Percentiles rank a stretch among this genome's conserved stretches.
Conservation (phyloP, 2,888 invertebrate genomes). For the Pristionchus fissidentatus region DNA sequence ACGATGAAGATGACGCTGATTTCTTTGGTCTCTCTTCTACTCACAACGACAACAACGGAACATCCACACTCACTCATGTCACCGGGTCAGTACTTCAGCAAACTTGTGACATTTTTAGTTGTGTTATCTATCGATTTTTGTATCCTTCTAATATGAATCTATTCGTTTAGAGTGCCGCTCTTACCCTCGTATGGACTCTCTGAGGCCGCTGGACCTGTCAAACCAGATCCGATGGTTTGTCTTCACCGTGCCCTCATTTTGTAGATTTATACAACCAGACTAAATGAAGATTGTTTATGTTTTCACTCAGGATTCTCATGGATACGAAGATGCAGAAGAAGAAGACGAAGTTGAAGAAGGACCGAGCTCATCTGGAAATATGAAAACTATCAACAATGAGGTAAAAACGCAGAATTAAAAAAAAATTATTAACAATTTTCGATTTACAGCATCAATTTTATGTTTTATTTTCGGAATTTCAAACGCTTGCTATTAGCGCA, state of each 20-base stretch:
- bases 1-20: conserved; percentile 18
- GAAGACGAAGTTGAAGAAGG: conserved; percentile 28
- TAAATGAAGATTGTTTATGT: not conserved
- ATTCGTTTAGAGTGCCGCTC: conserved; percentile 12
- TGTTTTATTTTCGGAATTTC: too few species aligned
- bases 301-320: conserved; percentile 13
- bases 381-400: conserved; percentile 41
- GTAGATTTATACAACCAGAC: not conserved
- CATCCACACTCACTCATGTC: not conserved
- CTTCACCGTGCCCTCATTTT: not conserved
- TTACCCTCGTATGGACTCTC: conserved; percentile 39
- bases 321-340: conserved; percentile 28
- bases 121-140: not conserved
- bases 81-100: conserved; percentile 16
- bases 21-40: conserved; percentile 46
- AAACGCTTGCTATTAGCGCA: too few species aligned
- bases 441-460: too few species aligned
- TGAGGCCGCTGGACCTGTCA: conserved; percentile 9
- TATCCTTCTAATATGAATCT: not conserved
- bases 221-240: conserved; percentile 26
- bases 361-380: not conserved
- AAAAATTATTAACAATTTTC: too few species aligned
- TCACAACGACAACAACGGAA: not conserved
- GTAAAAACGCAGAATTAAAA: too few species aligned
- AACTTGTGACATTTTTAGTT: not conserved